Evolutionary conservation across 2,888 invertebrate species (phyloP), one percentile per base, ranked within the genome.

Genomic region (Trachelus troglodyta): DNA sequence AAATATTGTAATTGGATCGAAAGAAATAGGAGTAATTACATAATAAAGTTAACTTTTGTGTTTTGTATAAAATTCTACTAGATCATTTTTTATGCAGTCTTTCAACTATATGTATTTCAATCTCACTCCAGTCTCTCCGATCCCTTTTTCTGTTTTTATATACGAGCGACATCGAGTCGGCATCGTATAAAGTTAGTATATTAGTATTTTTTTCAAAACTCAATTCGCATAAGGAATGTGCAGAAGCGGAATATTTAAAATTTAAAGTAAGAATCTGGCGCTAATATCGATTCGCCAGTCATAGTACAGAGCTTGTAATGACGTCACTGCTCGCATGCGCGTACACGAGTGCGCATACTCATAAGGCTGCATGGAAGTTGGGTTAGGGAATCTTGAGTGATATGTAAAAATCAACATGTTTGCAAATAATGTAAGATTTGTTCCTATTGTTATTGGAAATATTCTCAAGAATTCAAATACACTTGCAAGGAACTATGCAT

Each of bases 401-500:
- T 56, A 56, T 56, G 9, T 56, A 56, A 56, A 84, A 69, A 88
- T 87, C 87, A 86, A 87, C 81, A 76, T 81, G 23, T 76, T 88
- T 71, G 74, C 82, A 33, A 86, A 81, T 75, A 82, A 77, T 68
- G 11, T 79, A 23, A 83, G 80, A 34, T 79, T 23, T 73, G 34
- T 77, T 1, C 71, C 84, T 9, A 79, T n/a, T 31, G 37, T 81
- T 35, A 74, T 80, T 11, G 34, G 40, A 33, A 85, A 77, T 80
- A 75, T 84, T 33, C 35, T 79, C 1, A 85, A 79, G 56, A 81
- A 79, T 40, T 74, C 79, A 11, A 73, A 79, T 81, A 81, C 77
- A 69, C 23, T 81, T 23, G 78, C 87, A 79, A 81, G 92, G 87
- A 83, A 84, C 90, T 88, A 92, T 92, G 87, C 95, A 81, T 93